Base-by-base conservation (phyloP, 2,797 vertebrate species). In the Meda fulgida region DNA sequence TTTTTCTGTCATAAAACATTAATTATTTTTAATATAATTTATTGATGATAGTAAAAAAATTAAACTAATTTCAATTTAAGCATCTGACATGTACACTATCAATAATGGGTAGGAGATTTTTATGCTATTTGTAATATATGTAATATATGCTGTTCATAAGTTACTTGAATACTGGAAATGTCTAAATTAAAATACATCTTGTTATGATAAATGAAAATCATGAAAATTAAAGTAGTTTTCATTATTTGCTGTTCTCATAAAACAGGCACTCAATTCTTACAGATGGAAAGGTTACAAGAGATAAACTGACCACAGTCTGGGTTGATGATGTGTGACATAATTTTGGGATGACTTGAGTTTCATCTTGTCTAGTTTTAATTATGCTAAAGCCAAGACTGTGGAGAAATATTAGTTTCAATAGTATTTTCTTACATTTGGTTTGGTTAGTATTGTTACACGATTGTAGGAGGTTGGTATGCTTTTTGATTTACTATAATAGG, bases 291-390 rank as follows among this genome's bases (percentile, higher is more conserved):
- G 5, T 51, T 19, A 51, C 43, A 51, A 31, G 26, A 29, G 43
- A 26, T 73, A 73, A 51, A 73, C 43, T 72, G 48, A 72, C 40
- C 70, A 72, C 71, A 48, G 26, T 48, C 16, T 73, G 18, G 9
- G 29, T 23, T 11, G 10, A 73, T 70, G 23, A 4, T 11, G 3
- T 70, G 34, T 38, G 9, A 70, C 5, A n/a, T 75, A 14, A 75
- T 75, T 93, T 94, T 94, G 94, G 14, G 1, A 7, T 70, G 13
- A 23, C 21, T 40, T 69, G 19, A 11, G 34, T 40, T 21, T 40
- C 21, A 46, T 71, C 69, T 26, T 91, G 91, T 87, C 90, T 91
- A 92, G 67, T n/a, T 53, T 91, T 91, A 91, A 43, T 43, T 93
- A 93, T 94, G 93, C 92, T 55, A 21, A 23, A 23, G 10, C 18